Evolutionary conservation across 2,113 vertebrate genomes (phyloP).

Genomic region (Fregata magnificens): DNA sequence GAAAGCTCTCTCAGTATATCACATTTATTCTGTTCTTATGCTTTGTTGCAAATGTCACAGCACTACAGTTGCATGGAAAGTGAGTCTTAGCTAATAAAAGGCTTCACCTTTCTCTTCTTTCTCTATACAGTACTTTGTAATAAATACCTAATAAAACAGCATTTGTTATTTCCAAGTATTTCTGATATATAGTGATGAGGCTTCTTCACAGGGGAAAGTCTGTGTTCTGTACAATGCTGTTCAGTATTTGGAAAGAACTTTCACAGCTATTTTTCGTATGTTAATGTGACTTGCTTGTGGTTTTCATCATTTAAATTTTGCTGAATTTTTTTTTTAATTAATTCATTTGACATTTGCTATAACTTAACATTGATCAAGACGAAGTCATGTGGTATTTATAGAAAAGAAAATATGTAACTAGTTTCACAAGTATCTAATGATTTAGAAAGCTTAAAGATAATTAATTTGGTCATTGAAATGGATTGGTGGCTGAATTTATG

Average conservation of each 20-base stretch:
- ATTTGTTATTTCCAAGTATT: background rate
- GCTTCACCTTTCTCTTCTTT: constrained; percentile 21
- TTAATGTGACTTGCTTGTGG: background rate
- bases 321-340: background rate
- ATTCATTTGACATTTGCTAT: background rate
- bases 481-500: background rate
- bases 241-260: background rate
- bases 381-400: background rate
- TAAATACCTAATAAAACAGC: background rate
- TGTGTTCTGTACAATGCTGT: background rate
- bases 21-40: constrained; percentile 54
- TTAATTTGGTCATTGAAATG: background rate
- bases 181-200: background rate
- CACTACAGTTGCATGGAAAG: constrained; percentile 29
- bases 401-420: background rate
- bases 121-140: background rate
- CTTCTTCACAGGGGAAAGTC: background rate
- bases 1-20: constrained; percentile 33
- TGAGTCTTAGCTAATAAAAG: constrained; percentile 36
- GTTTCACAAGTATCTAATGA: background rate
- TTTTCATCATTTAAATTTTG: background rate
- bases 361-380: background rate
- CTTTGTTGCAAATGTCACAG: constrained; percentile 65
- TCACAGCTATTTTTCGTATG: background rate
- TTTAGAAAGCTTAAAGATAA: constrained; percentile 6